These are phyloP conservation scores for Karalla daura DNA, from an alignment of 2,797 vertebrate species.

Conservation along the genomic window DNA sequence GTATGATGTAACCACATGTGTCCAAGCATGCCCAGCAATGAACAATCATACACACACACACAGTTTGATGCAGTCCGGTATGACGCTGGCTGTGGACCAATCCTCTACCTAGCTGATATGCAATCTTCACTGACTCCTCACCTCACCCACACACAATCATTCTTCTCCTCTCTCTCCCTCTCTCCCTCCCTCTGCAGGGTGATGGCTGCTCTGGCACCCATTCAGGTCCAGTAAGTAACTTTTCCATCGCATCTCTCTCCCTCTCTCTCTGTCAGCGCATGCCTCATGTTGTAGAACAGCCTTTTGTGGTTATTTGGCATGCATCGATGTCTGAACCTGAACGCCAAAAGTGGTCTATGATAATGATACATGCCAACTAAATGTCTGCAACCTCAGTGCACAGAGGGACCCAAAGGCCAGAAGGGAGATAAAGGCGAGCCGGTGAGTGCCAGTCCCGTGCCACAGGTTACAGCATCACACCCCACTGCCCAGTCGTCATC, in stretches of 20 bases:
- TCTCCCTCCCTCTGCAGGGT: too few relatives aligned
- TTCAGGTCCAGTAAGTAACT: conserved; percentile 77
- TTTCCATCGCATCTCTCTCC: conserved; percentile 37
- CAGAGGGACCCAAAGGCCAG: conserved; percentile 69
- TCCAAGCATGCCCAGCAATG: conserved; percentile 42
- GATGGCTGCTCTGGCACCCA: conserved; percentile 69
- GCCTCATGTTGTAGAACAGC: conserved; percentile 16
- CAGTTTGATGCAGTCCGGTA: conserved; percentile 9
- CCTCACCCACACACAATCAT: conserved; percentile 32
- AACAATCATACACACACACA: conserved; percentile 6
- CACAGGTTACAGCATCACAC: conserved; percentile 39
- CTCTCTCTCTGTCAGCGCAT: not conserved
- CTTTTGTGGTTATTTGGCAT: conserved; percentile 52
- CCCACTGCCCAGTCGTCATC: conserved; percentile 17
- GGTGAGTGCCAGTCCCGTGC: conserved; percentile 75
- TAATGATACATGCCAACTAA: conserved; percentile 65
- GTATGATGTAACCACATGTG: conserved; percentile 48
- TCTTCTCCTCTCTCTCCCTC: conserved; percentile 43
- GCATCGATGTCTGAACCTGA: conserved; percentile 13
- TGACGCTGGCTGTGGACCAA: conserved; percentile 41
- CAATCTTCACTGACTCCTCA: conserved; percentile 18
- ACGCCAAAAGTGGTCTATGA: conserved; percentile 35
- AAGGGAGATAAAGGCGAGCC: conserved; percentile 82
- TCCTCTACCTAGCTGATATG: conserved; percentile 27
- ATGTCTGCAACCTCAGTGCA: conserved; percentile 76